phyloP scores from a whole-genome alignment of 2,888 invertebrate species.

The Agonopterix arenella region DNA sequence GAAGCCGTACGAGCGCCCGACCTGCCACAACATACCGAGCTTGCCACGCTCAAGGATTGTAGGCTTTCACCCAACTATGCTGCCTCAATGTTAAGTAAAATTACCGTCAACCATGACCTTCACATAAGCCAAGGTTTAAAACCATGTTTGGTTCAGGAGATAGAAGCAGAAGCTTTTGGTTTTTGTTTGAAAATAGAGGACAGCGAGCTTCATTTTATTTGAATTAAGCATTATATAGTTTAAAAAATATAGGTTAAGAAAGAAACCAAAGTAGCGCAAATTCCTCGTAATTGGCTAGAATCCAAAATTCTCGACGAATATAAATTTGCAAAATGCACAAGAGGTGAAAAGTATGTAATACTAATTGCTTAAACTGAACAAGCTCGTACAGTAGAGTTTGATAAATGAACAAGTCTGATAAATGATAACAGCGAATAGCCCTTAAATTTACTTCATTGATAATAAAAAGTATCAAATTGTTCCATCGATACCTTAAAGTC shows the following conservation, averaged over 20 bases:
- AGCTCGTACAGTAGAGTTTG: background rate
- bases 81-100: background rate
- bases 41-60: constrained; percentile 19
- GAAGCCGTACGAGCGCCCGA: constrained; percentile 45
- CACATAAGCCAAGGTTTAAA: background rate
- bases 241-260: too few relatives aligned
- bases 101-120: too few relatives aligned
- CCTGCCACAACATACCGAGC: constrained; percentile 50
- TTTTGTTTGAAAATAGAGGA: too few relatives aligned
- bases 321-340: constrained; percentile 8
- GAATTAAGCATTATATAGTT: too few relatives aligned
- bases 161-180: too few relatives aligned
- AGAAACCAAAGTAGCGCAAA: constrained; percentile 26
- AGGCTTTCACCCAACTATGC: constrained; percentile 24
- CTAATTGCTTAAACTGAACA: background rate
- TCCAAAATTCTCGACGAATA: constrained; percentile 31
- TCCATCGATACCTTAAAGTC: too few relatives aligned
- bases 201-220: too few relatives aligned
- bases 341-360: background rate
- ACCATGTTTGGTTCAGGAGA: too few relatives aligned
- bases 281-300: constrained; percentile 34
- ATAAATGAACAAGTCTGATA: constrained; percentile 7
- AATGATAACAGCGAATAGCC: constrained; percentile 2
- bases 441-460: background rate
- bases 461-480: background rate